Base-by-base conservation (phyloP, 2,888 invertebrate species). In the Chydorus sphaericus region DNA sequence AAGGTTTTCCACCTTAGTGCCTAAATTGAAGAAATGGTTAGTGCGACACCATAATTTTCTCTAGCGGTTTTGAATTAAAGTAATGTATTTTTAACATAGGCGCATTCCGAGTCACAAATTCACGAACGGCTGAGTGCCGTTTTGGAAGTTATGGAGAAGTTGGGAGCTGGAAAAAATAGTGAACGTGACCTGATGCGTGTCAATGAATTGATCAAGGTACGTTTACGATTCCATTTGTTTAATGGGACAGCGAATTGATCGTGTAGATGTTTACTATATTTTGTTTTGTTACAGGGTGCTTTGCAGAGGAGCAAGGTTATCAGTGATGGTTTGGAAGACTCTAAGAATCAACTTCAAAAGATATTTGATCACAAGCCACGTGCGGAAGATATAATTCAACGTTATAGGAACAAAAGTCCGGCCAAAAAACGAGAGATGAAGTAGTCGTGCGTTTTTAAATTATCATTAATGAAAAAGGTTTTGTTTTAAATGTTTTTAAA, bases 281-380 rank as follows among this genome's bases (percentile, higher is more conserved):
- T 48, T 48, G 33, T n/a, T 16, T 44, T 56, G 54, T 48, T 55
- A 57, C 55, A 94, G 87, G 93, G 92, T 53, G 93, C 93, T 71
- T 84, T 92, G 69, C 94, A 96, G 72, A 79, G 94, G 55, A 89
- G 91, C 69, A 89, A 85, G 74, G 83, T 93, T 60, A 87, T 93
- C 44, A 84, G 85, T 60, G 93, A 94, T 67, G 91, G 92, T 60
- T 83, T 93, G 71, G 78, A 80, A 60, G 94, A 94, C 68, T 89
- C 92, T 1, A 83, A 86, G 63, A 78, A 80, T 59, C 88, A 90
- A 68, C 83, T 93, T 60, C 81, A 89, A 69, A 85, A 88, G 66
- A 85, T 93, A 59, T 86, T 93, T 66, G 89, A 91, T 61, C 93
- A 94, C 69, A 88, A 91, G 70, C 80, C 80, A 54, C 84, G 86